Percentiles rank a stretch among this genome's conserved stretches.
These are phyloP conservation scores for Frankliniella intonsa DNA, from an alignment of 2,888 invertebrate species.

Conservation along the genomic window DNA sequence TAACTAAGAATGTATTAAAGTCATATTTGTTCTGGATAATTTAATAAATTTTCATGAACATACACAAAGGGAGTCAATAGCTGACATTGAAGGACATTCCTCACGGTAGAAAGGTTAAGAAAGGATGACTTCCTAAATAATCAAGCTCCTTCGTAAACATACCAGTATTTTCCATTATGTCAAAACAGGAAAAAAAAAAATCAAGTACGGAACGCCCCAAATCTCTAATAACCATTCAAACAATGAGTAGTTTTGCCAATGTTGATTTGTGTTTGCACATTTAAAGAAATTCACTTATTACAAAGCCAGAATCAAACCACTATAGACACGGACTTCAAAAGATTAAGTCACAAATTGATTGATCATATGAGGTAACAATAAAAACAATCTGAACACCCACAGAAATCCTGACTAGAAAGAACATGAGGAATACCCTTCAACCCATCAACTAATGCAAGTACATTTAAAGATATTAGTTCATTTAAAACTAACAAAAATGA, in stretches of 20 bases:
- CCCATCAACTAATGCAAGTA: background rate
- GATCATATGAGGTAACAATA: background rate
- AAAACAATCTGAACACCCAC: background rate
- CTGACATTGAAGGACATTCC: background rate
- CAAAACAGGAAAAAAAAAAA: background rate
- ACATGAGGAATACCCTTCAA: constrained; percentile 18
- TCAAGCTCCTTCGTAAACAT: background rate
- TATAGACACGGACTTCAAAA: background rate
- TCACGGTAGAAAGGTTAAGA: background rate
- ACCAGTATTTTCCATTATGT: background rate
- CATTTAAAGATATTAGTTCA: background rate
- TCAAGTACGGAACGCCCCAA: constrained; percentile 2
- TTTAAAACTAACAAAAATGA: background rate
- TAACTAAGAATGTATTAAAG: background rate
- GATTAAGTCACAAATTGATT: too few relatives aligned
- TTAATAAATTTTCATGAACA: background rate
- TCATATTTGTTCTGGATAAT: background rate
- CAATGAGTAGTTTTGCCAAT: background rate
- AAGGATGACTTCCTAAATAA: background rate
- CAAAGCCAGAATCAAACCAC: background rate
- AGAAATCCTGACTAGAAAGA: constrained; percentile 16
- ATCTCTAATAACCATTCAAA: background rate
- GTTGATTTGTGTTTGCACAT: background rate
- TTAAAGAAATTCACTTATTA: background rate
- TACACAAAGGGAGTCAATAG: background rate